Base-by-base conservation (phyloP, 1,140 invertebrate genomes). In the Drosophila lowei region DNA sequence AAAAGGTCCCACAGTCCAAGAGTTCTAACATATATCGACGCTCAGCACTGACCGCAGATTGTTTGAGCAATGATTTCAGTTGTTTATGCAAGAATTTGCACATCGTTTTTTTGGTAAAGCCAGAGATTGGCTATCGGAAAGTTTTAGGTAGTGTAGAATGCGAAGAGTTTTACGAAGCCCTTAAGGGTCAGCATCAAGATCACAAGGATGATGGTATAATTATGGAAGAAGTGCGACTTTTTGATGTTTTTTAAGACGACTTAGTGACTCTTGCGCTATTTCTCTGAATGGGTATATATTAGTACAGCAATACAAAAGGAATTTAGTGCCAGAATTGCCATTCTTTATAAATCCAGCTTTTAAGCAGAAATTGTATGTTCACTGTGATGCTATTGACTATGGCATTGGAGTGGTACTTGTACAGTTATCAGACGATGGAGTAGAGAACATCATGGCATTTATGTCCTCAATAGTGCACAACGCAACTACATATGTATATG, bases 331-430 rank as follows among this genome's bases (percentile, higher is more conserved):
- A 18, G 1, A 2, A 1, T 2, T 18, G 8, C 28, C 52, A 2
- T 28, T 55, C n/a, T 23, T 63, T 8, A 52, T 25, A 9, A 65
- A 57, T 52, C 16, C 47, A 3, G 21, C 56, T 42, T 64, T 65
- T 15, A 30, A 9, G 2, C 30, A 52, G 7, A 56, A 50, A 30
- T 50, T 64, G 1, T 44, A 30, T 30, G 28, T 64, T 1, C 59
- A 61, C 18, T 61, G 58, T 11, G 65, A 68, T 68, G 65, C 58
- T 6, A 47, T 16, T 21, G 34, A 52, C 11, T 44, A 28, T 2
- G 50, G 60, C 1, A 25, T 54, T 9, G 50, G 50, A 8, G 48
- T 42, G 2, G 49, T 62, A 4, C 18, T 62, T 8, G 25, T 52
- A 2, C 60, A 54, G 25, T 6, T 53, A 2, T 9, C n/a, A 43